A percentile compares a stretch with the other conserved stretches of the same genome.
These are phyloP conservation scores for Pristionchus mayeri DNA, from an alignment of 2,888 invertebrate species.

Conservation along the genomic window DNA sequence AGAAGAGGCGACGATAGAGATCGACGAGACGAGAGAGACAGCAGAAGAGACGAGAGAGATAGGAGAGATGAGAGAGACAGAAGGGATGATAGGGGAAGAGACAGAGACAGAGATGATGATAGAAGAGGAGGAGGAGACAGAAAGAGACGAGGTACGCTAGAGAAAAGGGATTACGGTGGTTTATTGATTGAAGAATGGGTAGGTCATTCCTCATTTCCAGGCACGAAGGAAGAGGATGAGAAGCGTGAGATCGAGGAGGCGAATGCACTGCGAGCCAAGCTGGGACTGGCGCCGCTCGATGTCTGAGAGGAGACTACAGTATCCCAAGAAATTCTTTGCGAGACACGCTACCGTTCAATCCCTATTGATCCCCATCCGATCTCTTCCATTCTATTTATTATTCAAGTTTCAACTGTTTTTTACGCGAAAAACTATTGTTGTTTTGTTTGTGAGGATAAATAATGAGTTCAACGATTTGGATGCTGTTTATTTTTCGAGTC, in stretches of 20 bases:
- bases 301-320: conserved; percentile 11
- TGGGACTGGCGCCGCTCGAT: conserved; percentile 79
- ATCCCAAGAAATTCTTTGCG: conserved; percentile 7
- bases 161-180: not conserved
- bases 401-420: not conserved
- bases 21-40: conserved; percentile 38
- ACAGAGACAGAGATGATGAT: conserved; percentile 7
- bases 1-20: conserved; percentile 17
- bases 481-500: no score
- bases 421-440: not conserved
- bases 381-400: conserved; percentile 10
- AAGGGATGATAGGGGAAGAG: conserved; percentile 6
- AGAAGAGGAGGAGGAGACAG: conserved; percentile 53
- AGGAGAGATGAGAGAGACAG: conserved; percentile 48
- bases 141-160: conserved; percentile 13
- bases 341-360: not conserved
- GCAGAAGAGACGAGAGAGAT: conserved; percentile 44
- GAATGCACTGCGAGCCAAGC: conserved; percentile 79
- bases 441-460: not conserved
- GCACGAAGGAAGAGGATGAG: conserved; percentile 56
- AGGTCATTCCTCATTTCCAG: conserved; percentile 68
- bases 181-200: not conserved
- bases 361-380: not conserved
- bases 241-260: conserved; percentile 79
- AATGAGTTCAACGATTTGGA: not conserved